Conservation (phyloP, 2,113 vertebrate species). For the Semnopithecus entellus region DNA sequence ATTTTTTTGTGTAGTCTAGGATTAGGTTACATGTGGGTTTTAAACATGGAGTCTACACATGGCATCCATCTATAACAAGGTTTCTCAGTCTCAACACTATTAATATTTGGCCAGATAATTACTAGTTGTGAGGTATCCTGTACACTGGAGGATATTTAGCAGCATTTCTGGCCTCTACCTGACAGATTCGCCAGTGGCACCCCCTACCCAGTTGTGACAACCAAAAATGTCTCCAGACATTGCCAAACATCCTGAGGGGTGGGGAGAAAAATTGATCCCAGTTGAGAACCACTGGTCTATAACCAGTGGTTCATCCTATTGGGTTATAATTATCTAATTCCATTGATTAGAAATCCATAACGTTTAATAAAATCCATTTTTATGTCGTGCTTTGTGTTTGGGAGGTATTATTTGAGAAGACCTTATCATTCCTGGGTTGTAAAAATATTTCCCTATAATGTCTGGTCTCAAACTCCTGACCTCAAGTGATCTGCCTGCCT, state of each 20-base stretch:
- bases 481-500: no score
- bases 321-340: not conserved
- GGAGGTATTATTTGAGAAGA: not conserved
- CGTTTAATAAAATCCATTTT: not conserved
- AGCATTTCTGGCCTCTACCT: not conserved
- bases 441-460: not conserved
- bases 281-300: not conserved
- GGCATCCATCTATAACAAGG: not conserved
- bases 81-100: not conserved
- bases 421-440: not conserved
- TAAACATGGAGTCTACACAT: not conserved
- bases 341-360: not conserved
- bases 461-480: not conserved
- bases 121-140: not conserved
- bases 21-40: not conserved
- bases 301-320: not conserved
- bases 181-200: not conserved
- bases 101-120: not conserved
- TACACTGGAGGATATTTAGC: not conserved
- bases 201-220: not conserved
- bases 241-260: not conserved
- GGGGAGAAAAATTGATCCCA: not conserved
- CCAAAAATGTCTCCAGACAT: not conserved
- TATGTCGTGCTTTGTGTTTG: not conserved
- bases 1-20: not conserved